These are phyloP conservation scores for Mellivora capensis DNA, from an alignment of 2,113 vertebrate species.

Conservation along the genomic window DNA sequence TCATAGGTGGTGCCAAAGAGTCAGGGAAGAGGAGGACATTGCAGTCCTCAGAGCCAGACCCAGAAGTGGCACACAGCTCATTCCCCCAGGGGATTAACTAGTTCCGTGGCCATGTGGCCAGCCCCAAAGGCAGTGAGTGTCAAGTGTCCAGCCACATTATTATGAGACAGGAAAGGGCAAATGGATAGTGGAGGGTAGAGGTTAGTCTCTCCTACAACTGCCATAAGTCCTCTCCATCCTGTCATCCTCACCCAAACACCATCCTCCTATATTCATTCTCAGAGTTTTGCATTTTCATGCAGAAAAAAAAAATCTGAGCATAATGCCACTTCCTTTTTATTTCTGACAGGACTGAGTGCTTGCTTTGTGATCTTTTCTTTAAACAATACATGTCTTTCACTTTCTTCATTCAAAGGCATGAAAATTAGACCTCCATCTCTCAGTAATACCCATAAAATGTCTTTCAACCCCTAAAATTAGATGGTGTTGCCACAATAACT, in stretches of 20 bases:
- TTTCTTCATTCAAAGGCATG: neutral
- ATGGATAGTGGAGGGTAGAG: fast-evolving
- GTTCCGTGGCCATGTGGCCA: fast-evolving
- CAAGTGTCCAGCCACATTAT: neutral
- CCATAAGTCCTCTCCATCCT: neutral
- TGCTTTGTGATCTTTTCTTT: neutral
- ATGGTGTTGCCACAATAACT: neutral
- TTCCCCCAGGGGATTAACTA: neutral
- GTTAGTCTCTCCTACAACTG: no score
- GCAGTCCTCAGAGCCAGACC: neutral
- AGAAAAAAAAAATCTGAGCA: neutral
- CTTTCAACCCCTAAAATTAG: neutral
- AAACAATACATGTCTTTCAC: neutral
- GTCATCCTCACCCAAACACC: neutral
- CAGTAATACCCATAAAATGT: neutral
- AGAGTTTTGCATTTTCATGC: neutral
- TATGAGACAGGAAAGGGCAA: neutral
- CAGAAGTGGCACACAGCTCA: fast-evolving
- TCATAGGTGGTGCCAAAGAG: fast-evolving
- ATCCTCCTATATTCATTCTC: neutral
- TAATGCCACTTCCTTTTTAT: neutral
- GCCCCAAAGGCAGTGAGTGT: neutral
- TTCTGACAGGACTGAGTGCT: neutral
- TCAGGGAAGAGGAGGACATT: neutral
- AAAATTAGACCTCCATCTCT: neutral